Evolutionary conservation across 2,888 invertebrate genomes (phyloP), one percentile per base, ranked within the genome.

Genomic region (Cheilosia pagana): DNA sequence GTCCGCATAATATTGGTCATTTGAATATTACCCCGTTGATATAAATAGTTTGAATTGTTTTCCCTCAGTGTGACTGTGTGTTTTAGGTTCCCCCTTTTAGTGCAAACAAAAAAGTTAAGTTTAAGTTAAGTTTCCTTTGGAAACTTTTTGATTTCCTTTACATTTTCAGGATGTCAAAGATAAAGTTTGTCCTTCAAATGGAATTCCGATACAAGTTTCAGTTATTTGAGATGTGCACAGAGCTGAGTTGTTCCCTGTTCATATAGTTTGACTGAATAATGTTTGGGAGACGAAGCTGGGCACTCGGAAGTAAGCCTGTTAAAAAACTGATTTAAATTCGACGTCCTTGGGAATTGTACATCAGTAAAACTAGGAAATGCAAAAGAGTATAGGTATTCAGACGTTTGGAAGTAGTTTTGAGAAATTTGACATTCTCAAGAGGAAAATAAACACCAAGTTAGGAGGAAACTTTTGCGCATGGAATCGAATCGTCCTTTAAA

Each of bases 1-100:
- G 19, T 52, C 7, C 6, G n/a, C 25, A 19, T 16, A 67, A 23
- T 55, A 59, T 48, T 52, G 71, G 43, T 55, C 52, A 55, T 43
- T 63, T 74, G 71, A 71, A 63, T 45, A 74, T 48, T 74, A 65
- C 45, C 63, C 35, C 16, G 35, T 74, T 53, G 63, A 53, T 31
- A 52, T 60, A 53, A 23, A 52, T 60, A 16, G 41, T 43, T 60
- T 60, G 16, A 23, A 25, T 43, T 25, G 43, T 43, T 60, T 28
- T 28, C 28, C 28, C 39, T 7, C 8, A 5, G 7, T 43, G 60
- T 62, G 19, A 35, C 50, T 59, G 25, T 52, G 8, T 28, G 25
- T 60, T 23, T 39, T 19, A 45, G 14, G 25, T 25, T 53, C 7
- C 23, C 3, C 50, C 4, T 6, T 50, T 10, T 23, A 25, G 14